Evolutionary conservation across 2,113 vertebrate genomes (phyloP).

Genomic region (Aspidoscelis tigris): DNA sequence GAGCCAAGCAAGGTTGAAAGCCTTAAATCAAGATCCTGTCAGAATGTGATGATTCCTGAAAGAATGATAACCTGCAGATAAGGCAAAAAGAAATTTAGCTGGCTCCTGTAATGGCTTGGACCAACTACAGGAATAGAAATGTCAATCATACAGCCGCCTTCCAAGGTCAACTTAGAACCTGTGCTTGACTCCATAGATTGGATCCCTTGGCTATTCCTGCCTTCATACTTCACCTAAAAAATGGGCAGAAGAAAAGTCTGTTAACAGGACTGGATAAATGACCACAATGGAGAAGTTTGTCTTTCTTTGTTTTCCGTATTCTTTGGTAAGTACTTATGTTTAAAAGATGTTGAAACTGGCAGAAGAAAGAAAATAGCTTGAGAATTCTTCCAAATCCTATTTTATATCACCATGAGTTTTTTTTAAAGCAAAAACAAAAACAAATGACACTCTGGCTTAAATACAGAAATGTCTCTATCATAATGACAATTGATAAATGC

Average conservation of each 20-base stretch:
- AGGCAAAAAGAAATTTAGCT: slow-evolving; percentile 70
- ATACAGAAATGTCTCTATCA: not conserved
- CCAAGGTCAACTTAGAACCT: slow-evolving; percentile 71
- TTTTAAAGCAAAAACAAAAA: too few relatives aligned
- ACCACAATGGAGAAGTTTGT: slow-evolving; percentile 35
- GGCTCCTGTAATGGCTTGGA: slow-evolving; percentile 67
- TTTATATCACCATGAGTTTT: too few relatives aligned
- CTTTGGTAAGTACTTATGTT: slow-evolving; percentile 15
- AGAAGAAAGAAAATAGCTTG: not conserved
- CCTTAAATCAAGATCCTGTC: slow-evolving; percentile 76
- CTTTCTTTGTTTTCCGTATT: slow-evolving; percentile 26
- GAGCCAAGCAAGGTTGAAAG: slow-evolving; percentile 68
- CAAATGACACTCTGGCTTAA: too few relatives aligned
- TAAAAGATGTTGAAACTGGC: slow-evolving; percentile 34
- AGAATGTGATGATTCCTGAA: slow-evolving; percentile 68
- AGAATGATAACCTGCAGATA: slow-evolving; percentile 77
- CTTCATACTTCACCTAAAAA: slow-evolving; percentile 40
- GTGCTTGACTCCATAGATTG: slow-evolving; percentile 50
- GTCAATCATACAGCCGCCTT: slow-evolving; percentile 68
- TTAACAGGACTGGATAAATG: slow-evolving; percentile 47
- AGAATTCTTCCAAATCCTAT: too few relatives aligned
- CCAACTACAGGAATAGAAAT: slow-evolving; percentile 69
- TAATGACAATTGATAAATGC: too few relatives aligned
- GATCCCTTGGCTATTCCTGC: slow-evolving; percentile 59
- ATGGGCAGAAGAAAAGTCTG: slow-evolving; percentile 44